phyloP scores from a whole-genome alignment of 35 echinoderm and acorn worm species.

The Ptychodera flava region DNA sequence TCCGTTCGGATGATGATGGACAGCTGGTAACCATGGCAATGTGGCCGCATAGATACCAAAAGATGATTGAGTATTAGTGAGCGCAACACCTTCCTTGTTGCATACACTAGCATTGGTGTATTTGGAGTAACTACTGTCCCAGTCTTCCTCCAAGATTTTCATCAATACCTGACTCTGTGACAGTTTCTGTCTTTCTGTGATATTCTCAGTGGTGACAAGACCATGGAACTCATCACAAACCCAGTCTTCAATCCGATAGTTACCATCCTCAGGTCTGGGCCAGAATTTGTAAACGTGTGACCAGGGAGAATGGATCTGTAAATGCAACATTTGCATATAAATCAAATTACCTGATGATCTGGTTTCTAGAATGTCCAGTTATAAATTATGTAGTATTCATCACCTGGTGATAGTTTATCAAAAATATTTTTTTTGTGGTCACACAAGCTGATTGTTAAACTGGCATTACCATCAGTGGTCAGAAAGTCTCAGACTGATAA shows the following conservation, averaged over 20 bases:
- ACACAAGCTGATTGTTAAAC: not conserved
- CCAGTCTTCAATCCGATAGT: slow-evolving; percentile 5
- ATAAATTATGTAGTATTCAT: not conserved
- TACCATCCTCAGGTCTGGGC: not conserved
- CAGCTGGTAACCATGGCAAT: not conserved
- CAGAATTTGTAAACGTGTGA: not conserved
- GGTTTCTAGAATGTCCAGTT: not conserved
- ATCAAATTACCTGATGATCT: not conserved
- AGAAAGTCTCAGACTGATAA: too few relatives aligned
- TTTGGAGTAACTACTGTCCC: not conserved
- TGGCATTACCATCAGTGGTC: not conserved
- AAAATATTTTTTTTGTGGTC: not conserved
- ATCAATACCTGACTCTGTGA: not conserved
- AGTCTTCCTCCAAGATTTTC: not conserved
- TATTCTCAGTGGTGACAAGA: not conserved
- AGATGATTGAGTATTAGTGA: not conserved
- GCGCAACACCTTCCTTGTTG: not conserved
- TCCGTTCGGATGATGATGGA: not conserved
- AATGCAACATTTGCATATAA: not conserved
- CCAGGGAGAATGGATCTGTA: not conserved
- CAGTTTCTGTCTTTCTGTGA: not conserved
- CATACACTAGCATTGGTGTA: not conserved
- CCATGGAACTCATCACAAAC: not conserved
- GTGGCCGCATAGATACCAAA: not conserved
- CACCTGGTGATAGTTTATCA: too few relatives aligned